A percentile compares a stretch with the other conserved stretches of the same genome.
These are phyloP conservation scores for Mesembrinibis cayennensis DNA, from an alignment of 2,113 vertebrate genomes.

Conservation along the genomic window DNA sequence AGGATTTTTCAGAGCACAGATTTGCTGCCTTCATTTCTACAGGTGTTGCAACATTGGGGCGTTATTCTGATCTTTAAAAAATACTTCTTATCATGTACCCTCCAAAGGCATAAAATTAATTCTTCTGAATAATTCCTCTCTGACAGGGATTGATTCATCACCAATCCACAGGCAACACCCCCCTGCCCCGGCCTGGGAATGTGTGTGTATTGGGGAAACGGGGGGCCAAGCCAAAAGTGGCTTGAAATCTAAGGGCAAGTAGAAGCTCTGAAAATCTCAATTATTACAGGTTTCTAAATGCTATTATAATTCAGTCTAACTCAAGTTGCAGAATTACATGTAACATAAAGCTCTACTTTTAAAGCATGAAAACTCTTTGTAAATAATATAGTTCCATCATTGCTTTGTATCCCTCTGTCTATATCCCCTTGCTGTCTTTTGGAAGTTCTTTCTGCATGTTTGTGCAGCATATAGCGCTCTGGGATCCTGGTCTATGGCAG, in stretches of 20 bases:
- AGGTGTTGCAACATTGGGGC: neutral
- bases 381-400: neutral
- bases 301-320: neutral
- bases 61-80: neutral
- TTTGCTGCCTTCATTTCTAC: neutral
- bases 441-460: neutral
- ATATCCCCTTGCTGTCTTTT: neutral
- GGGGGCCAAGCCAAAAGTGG: neutral
- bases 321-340: neutral
- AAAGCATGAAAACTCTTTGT: neutral
- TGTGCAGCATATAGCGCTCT: neutral
- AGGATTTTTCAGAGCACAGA: neutral
- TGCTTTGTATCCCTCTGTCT: neutral
- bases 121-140: neutral
- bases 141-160: neutral
- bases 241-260: neutral
- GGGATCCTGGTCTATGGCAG: neutral
- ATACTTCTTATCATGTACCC: neutral
- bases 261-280: neutral
- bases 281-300: neutral
- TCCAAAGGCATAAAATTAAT: neutral
- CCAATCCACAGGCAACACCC: neutral
- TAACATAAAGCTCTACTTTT: neutral
- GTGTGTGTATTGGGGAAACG: fast-evolving
- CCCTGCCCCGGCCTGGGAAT: fast-evolving